Evolutionary conservation across 1,140 invertebrate species (phyloP).

Genomic region (Heliconius melpomene): DNA sequence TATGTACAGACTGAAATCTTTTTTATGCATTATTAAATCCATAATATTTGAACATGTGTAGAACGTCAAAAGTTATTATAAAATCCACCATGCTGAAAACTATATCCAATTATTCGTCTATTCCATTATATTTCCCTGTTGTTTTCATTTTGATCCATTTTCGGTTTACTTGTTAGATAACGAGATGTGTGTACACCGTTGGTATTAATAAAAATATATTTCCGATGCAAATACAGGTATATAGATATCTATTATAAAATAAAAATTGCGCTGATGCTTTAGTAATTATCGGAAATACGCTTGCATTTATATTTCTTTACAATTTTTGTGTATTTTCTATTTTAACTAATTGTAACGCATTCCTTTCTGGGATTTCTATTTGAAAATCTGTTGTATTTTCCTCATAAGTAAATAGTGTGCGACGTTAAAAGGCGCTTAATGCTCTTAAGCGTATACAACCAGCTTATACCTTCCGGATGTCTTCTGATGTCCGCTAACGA

Average conservation of each 20-base stretch:
- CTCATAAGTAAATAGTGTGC: slow-evolving; percentile 65
- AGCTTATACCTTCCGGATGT: slow-evolving; percentile 60
- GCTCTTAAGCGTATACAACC: slow-evolving; percentile 66
- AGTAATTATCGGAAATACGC: neutral
- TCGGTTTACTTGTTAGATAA: slow-evolving; percentile 18
- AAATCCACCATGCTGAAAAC: neutral
- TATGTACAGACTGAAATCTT: neutral
- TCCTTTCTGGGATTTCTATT: neutral
- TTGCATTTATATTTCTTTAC: neutral
- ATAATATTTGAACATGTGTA: neutral
- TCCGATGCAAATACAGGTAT: neutral
- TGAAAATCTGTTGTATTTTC: neutral
- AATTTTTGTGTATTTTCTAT: neutral
- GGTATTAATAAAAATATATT: slow-evolving; percentile 4
- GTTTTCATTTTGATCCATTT: slow-evolving; percentile 22
- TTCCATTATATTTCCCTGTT: slow-evolving; percentile 19
- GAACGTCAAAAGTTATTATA: neutral
- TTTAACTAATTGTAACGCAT: neutral
- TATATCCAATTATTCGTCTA: slow-evolving; percentile 11
- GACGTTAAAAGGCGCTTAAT: slow-evolving; percentile 74
- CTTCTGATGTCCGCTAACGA: slow-evolving; percentile 66
- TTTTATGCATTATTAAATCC: neutral
- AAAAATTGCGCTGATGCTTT: no score
- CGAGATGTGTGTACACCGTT: neutral
- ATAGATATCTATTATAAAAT: no score